These are phyloP conservation scores for Platerodrilus igneus DNA, from an alignment of 2,888 invertebrate genomes.

Conservation along the genomic window DNA sequence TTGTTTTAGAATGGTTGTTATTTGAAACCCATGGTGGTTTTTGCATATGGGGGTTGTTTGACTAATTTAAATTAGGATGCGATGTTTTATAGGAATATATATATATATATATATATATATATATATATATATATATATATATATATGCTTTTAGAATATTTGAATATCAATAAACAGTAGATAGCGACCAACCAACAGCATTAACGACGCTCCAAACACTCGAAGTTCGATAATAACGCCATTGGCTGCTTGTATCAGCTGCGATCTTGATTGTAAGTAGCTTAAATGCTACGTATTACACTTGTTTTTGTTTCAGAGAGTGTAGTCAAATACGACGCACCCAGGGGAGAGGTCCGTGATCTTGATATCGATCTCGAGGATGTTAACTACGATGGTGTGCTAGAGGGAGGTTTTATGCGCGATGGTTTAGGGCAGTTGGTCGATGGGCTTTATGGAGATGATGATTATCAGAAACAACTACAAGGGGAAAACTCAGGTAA, in stretches of 20 bases:
- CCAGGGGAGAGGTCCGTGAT: slow-evolving; percentile 60
- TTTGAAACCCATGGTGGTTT: no score
- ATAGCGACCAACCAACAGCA: no score
- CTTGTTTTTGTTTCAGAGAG: slow-evolving; percentile 55
- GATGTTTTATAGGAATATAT: no score
- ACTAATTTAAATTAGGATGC: no score
- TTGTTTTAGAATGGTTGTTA: slow-evolving; percentile 16
- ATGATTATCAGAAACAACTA: slow-evolving; percentile 59
- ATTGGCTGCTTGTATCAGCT: not conserved
- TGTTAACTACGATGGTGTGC: slow-evolving; percentile 71
- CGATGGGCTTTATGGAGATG: slow-evolving; percentile 67
- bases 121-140: no score
- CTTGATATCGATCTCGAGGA: slow-evolving; percentile 68
- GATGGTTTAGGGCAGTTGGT: slow-evolving; percentile 79
- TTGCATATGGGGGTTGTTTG: no score
- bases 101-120: no score
- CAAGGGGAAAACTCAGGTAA: slow-evolving; percentile 57
- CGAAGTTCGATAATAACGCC: not conserved
- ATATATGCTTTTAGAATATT: no score
- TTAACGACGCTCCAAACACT: not conserved
- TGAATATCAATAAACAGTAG: no score
- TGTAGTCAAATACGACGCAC: slow-evolving; percentile 62
- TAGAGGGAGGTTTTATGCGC: slow-evolving; percentile 53
- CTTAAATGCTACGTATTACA: slow-evolving; percentile 6
- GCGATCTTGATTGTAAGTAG: no score